Conservation (phyloP, 2,888 invertebrate species). For the Diarsia dahlii region DNA sequence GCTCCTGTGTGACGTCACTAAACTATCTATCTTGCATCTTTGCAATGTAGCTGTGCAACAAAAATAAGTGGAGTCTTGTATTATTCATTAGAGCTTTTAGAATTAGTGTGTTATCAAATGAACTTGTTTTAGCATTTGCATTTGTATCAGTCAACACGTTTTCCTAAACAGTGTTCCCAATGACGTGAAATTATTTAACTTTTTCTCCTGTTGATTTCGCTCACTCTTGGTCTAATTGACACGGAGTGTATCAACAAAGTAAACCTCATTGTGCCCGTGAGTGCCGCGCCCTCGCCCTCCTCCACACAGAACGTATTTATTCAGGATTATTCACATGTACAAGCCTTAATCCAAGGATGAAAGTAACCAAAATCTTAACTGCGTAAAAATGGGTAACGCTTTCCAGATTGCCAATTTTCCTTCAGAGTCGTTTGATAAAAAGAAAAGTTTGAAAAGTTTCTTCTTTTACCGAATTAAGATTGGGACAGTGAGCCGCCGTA, state of each 20-base stretch:
- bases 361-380: slow-evolving; percentile 19
- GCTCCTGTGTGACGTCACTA: neutral
- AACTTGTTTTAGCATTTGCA: neutral
- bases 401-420: slow-evolving; percentile 42
- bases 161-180: neutral
- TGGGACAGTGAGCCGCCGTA: neutral
- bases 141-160: neutral
- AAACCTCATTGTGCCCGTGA: neutral
- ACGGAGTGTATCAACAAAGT: neutral
- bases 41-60: neutral
- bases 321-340: slow-evolving; percentile 37
- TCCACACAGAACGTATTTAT: slow-evolving; percentile 12
- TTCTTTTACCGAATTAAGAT: slow-evolving; percentile 30
- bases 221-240: neutral
- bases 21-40: neutral
- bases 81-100: neutral
- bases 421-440: slow-evolving; percentile 22
- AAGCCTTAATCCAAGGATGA: slow-evolving; percentile 15
- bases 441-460: slow-evolving; percentile 21
- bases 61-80: neutral
- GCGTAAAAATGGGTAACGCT: slow-evolving; percentile 26
- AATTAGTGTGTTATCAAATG: neutral
- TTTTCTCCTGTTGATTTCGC: neutral
- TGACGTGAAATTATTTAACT: neutral
- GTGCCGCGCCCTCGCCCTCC: neutral